Percentiles rank a stretch among this genome's conserved stretches.
Conservation (phyloP, 1,140 invertebrate species). For the Drosophila tani region DNA sequence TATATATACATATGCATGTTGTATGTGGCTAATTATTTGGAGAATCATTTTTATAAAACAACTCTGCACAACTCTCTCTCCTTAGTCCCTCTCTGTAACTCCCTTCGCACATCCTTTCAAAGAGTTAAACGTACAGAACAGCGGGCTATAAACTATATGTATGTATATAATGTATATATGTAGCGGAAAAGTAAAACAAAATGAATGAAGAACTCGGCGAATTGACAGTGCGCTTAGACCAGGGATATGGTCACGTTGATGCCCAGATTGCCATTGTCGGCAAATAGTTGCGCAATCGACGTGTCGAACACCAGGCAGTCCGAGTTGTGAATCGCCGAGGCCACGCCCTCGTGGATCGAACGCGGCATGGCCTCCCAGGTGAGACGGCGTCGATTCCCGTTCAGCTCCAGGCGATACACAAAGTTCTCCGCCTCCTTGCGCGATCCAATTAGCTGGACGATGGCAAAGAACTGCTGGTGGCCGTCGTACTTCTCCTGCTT, state of each 20-base stretch:
- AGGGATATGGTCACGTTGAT: slow-evolving; percentile 99
- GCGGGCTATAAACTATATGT: slow-evolving; percentile 34
- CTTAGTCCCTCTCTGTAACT: slow-evolving; percentile 1
- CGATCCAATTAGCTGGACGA: slow-evolving; percentile 99
- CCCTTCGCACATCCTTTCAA: slow-evolving; percentile 11
- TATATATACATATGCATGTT: slow-evolving; percentile 50
- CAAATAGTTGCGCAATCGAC: slow-evolving; percentile 98
- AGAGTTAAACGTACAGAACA: slow-evolving; percentile 22
- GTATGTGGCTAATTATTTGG: slow-evolving; percentile 44
- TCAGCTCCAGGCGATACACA: slow-evolving; percentile 98
- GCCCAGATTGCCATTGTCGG: slow-evolving; percentile 99
- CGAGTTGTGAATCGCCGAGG: slow-evolving; percentile 98
- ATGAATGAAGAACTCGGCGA: slow-evolving; percentile 24
- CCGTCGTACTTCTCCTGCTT: slow-evolving; percentile 99
- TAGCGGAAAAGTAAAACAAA: slow-evolving; percentile 39
- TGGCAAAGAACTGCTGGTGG: slow-evolving; percentile 99
- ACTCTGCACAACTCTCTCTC: slow-evolving; percentile 34
- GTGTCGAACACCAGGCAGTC: slow-evolving; percentile 99
- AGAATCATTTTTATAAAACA: slow-evolving; percentile 72
- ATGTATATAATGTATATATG: slow-evolving; percentile 30
- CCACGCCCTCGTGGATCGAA: slow-evolving; percentile 99
- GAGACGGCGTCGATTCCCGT: slow-evolving; percentile 95
- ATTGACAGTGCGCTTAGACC: slow-evolving; percentile 86
- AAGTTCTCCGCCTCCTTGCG: slow-evolving; percentile 99
- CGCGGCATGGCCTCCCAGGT: slow-evolving; percentile 99